These are phyloP conservation scores for Rhea americana DNA, from an alignment of 2,113 vertebrate species.

Conservation along the genomic window DNA sequence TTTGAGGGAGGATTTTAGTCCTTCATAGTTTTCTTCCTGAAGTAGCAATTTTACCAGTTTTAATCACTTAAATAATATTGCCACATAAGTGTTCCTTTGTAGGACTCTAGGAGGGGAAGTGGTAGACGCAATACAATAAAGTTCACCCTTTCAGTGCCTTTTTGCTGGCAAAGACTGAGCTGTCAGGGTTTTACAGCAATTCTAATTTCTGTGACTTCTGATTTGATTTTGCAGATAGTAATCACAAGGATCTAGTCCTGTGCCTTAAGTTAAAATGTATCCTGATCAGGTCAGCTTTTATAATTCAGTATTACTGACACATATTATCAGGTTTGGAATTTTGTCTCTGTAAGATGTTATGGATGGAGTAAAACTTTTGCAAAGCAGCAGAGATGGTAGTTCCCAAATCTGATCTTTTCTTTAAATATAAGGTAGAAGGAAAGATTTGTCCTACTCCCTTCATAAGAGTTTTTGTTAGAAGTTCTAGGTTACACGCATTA, in stretches of 20 bases:
- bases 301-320: not conserved
- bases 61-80: not conserved
- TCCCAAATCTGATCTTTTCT: not conserved
- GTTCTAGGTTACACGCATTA: not conserved
- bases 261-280: not conserved
- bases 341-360: accelerated
- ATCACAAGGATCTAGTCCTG: not conserved
- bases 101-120: not conserved
- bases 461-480: not conserved
- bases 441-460: not conserved
- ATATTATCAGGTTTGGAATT: not conserved
- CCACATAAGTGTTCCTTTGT: not conserved
- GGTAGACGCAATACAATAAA: not conserved
- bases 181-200: not conserved
- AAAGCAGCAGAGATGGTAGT: not conserved
- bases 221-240: not conserved
- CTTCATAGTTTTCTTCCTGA: not conserved
- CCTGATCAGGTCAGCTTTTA: not conserved
- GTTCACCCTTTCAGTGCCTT: not conserved
- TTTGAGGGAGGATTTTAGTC: not conserved
- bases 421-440: not conserved
- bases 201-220: accelerated
- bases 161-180: not conserved
- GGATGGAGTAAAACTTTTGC: not conserved
- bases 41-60: not conserved